These are phyloP conservation scores for Tinea trinotella DNA, from an alignment of 2,888 invertebrate genomes.

Conservation along the genomic window DNA sequence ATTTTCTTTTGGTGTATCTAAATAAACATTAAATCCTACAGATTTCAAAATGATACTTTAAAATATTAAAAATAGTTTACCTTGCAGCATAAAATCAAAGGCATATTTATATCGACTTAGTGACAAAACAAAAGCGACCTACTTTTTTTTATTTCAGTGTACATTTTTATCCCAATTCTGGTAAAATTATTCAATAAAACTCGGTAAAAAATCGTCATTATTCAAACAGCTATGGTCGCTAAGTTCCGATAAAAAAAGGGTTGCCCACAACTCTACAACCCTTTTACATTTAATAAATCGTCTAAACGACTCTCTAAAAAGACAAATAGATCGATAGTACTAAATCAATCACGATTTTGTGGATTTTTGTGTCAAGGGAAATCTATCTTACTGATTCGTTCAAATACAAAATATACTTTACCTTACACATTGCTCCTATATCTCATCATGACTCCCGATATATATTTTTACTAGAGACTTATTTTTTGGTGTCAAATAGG, in stretches of 20 bases:
- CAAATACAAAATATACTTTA: slow-evolving; percentile 8
- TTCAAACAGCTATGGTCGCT: not conserved
- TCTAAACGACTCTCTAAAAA: not conserved
- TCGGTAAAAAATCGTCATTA: no score
- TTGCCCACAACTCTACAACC: not conserved
- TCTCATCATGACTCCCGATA: not conserved
- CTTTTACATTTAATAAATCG: not conserved
- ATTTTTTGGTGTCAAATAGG: not conserved
- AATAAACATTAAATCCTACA: not conserved
- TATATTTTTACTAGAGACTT: not conserved
- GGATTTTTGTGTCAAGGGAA: slow-evolving; percentile 14
- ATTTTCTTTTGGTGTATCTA: not conserved
- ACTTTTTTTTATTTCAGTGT: no score
- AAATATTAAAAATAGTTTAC: no score
- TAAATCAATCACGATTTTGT: slow-evolving; percentile 12
- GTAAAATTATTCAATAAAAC: no score
- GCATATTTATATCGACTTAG: not conserved
- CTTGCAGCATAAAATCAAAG: not conserved
- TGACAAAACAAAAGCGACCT: not conserved
- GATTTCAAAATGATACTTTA: no score
- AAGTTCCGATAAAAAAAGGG: not conserved
- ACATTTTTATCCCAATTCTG: no score
- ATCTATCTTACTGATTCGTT: slow-evolving; percentile 1
- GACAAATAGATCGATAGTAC: not conserved
- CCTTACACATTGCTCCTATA: slow-evolving; percentile 1